phyloP scores from a whole-genome alignment of 2,113 vertebrate genomes.

The Montifringilla adamsi region DNA sequence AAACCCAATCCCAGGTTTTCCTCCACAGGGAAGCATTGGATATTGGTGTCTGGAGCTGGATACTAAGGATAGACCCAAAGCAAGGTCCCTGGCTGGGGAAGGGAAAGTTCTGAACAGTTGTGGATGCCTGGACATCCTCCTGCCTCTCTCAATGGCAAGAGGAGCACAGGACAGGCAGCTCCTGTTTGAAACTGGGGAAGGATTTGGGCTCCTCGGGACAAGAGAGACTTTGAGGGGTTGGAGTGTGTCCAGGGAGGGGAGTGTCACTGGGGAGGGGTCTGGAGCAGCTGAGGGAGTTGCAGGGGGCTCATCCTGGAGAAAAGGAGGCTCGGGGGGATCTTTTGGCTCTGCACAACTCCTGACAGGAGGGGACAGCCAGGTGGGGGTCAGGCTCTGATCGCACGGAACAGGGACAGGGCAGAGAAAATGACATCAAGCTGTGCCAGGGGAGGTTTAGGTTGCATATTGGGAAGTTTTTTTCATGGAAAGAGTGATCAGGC shows the following conservation, averaged over 20 bases:
- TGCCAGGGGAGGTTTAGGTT: neutral
- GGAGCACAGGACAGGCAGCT: neutral
- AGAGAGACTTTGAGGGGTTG: neutral
- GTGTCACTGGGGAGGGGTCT: fast-evolving
- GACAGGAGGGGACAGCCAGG: neutral
- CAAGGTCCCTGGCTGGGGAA: neutral
- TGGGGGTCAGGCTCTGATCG: fast-evolving
- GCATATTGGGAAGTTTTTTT: neutral
- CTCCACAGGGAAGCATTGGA: neutral
- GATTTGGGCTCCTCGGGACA: neutral
- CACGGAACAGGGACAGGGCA: no score
- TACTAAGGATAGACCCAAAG: neutral
- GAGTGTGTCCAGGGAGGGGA: neutral
- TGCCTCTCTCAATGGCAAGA: neutral
- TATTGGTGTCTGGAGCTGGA: neutral
- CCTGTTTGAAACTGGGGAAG: neutral
- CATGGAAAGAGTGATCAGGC: neutral
- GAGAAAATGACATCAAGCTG: fast-evolving
- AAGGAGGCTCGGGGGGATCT: neutral
- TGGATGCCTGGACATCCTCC: neutral
- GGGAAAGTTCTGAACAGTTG: neutral
- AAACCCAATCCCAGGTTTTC: neutral
- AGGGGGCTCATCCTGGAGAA: neutral
- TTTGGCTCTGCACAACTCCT: neutral
- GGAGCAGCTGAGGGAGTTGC: neutral